A percentile compares a stretch with the other conserved stretches of the same genome.
Evolutionary conservation across 2,113 vertebrate genomes (phyloP).

Genomic region (Sphaerodactylus townsendi): DNA sequence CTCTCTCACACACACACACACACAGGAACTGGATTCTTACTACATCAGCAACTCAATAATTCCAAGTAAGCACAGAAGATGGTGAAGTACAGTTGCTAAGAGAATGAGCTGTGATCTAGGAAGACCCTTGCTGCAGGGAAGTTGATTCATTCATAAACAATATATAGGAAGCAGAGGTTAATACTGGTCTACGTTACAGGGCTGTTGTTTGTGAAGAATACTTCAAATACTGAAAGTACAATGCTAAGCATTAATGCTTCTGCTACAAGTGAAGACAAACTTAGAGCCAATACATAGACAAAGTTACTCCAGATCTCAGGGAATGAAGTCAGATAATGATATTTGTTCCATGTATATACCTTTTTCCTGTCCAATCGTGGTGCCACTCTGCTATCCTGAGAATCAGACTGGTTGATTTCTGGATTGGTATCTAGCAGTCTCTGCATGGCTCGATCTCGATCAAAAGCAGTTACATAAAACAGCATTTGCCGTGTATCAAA

Average conservation of each 20-base stretch:
- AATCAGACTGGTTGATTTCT: constrained; percentile 98
- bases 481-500: constrained; percentile 99
- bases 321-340: neutral
- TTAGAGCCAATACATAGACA: neutral
- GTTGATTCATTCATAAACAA: too few species aligned
- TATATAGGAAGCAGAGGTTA: too few species aligned
- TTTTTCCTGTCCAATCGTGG: constrained; percentile 98
- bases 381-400: constrained; percentile 98
- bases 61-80: neutral
- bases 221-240: too few species aligned
- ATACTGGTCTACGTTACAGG: too few species aligned
- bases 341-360: constrained; percentile 68
- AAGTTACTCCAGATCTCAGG: neutral
- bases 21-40: neutral
- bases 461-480: constrained; percentile 99
- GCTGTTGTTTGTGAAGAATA: too few species aligned
- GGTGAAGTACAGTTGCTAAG: too few species aligned
- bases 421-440: constrained; percentile 97
- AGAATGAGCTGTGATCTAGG: too few species aligned
- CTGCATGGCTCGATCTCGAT: constrained; percentile 98
- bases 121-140: too few species aligned
- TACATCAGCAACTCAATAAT: neutral
- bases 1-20: neutral
- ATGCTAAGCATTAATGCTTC: too few species aligned
- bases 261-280: neutral